Evolutionary conservation across 2,797 vertebrate species (phyloP), one percentile per base, ranked within the genome.

Genomic region (Hippoglossus hippoglossus): DNA sequence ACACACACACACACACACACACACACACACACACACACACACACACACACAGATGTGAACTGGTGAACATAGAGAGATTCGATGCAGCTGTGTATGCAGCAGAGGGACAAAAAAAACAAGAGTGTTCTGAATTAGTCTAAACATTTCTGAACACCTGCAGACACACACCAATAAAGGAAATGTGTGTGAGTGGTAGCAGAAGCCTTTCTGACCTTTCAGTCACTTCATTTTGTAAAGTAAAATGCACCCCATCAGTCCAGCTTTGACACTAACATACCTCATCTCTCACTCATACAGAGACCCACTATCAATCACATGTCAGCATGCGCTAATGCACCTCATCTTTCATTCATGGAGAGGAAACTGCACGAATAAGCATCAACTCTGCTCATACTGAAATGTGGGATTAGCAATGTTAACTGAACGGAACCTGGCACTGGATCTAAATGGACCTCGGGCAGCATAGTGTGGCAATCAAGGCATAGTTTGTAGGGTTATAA

Each of bases 161-260:
- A 61, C 72, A 70, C 77, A 87, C 55, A 86, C 75, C 62, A 87
- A 91, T 91, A 79, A 86, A 74, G 77, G 58, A 89, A 90, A 81
- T 81, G 77, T 58, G 56, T 58, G 85, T 62, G 79, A 57, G 67
- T 39, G n/a, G 61, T 25, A 60, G 64, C 52, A 12, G 73, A 64
- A 60, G 78, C 75, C 71, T 49, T 46, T 75, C 57, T 86, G 88
- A 91, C 88, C 89, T 91, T 91, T 88, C 73, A 84, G 87, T 86
- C 76, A 76, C 84, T 91, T 90, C 86, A 87, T 78, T 90, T 84
- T 89, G 84, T 87, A 87, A 82, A 92, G 91, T 92, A 86, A 92
- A 93, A 92, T 24, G 67, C 81, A 72, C 47, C 61, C 75, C 77
- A 90, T 92, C 86, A 84, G 89, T 91, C 75, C n/a, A 13, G 57